Evolutionary conservation across 2,113 vertebrate species (phyloP), one percentile per base, ranked within the genome.

Genomic region (Prolemur simus): DNA sequence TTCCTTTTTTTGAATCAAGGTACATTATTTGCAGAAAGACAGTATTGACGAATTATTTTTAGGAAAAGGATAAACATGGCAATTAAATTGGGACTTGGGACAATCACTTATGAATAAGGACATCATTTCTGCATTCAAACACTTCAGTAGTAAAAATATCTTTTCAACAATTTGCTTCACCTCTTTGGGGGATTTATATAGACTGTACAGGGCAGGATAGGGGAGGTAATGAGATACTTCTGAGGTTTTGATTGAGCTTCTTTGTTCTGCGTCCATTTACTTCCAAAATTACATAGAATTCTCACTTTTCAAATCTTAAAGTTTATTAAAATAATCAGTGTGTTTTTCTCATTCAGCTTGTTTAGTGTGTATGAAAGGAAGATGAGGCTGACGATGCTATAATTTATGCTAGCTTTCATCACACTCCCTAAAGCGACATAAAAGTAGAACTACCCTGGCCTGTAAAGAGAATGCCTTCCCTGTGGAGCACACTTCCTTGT

Each of bases 251-350:
- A 92, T 20, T 89, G 69, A 82, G 17, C 10, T 77, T 76, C 90
- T 8, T 49, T 84, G 17, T 66, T 87, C 18, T 54, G 66, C 73
- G 83, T 77, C 21, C n/a, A 56, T 81, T 89, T 71, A 49, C 15
- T 80, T 91, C 10, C 20, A 68, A 45, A 96, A 87, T 83, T 69
- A n/a, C 45, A 73, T 8, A 87, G 54, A 92, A 87, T 56, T 94
- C n/a, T 95, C 29, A 73, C 23, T 73, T 86, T 95, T 60, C 23
- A 82, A 89, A 80, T 86, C 78, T 73, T 89, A 95, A 27, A 87
- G 27, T n/a, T 63, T 95, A 39, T 89, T 73, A 69, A 81, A 87
- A 42, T 93, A 80, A 85, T 88, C 47, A 81, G 45, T 2, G 29
- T 69, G 56, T 39, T 58, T 73, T 78, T 49, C 60, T 73, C 64